Evolutionary conservation across 2,113 vertebrate genomes (phyloP).

Genomic region (Macroglossus sobrinus): DNA sequence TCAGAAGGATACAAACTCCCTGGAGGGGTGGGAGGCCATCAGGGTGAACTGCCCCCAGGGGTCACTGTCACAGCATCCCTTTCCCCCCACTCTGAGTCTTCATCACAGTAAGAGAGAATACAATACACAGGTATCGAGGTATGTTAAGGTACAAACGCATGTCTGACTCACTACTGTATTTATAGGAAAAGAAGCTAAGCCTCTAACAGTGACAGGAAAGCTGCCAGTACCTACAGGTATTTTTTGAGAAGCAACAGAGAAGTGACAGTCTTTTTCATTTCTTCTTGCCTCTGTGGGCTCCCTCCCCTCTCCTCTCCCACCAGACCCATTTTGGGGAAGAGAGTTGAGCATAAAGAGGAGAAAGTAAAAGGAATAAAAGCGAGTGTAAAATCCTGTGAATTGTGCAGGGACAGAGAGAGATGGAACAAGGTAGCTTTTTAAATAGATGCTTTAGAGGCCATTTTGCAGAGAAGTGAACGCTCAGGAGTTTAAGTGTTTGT

Average conservation of each 20-base stretch:
- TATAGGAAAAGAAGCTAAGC: not conserved
- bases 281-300: not conserved
- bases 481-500: not conserved
- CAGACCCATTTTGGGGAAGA: not conserved
- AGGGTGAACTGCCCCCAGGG: not conserved
- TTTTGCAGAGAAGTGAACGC: not conserved
- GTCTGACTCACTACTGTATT: not conserved
- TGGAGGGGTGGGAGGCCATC: not conserved
- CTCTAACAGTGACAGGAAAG: not conserved
- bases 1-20: not conserved
- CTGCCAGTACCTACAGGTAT: not conserved
- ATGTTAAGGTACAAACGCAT: not conserved
- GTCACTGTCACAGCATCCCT: rapidly evolving
- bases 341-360: not conserved
- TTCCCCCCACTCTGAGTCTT: not conserved
- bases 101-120: not conserved
- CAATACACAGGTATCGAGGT: not conserved
- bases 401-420: not conserved
- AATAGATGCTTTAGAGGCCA: rapidly evolving
- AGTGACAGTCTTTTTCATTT: not conserved
- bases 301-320: not conserved
- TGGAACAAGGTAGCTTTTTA: not conserved
- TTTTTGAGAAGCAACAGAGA: not conserved
- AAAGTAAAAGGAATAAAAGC: not conserved
- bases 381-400: not conserved